Evolutionary conservation across 2,113 vertebrate species (phyloP), one percentile per base, ranked within the genome.

Genomic region (Thalassarche chlororhynchos): DNA sequence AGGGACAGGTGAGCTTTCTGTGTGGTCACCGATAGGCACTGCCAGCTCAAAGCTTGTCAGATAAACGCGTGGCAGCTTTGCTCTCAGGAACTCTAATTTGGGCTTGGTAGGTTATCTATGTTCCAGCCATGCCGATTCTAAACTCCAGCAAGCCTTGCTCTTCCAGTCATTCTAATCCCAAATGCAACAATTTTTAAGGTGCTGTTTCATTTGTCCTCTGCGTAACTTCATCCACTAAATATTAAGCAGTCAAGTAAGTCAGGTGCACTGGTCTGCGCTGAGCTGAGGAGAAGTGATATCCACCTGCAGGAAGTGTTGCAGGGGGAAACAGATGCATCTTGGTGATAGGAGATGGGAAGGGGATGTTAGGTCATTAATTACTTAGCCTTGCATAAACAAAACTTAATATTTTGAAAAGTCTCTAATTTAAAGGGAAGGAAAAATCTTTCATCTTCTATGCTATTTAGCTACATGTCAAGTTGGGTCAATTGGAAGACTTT

Each of bases 281-380:
- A 80, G 95, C 77, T 3, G 47, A 95, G 90, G 87, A 95, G 91
- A 97, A 98, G 91, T 77, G 80, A 88, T 93, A 86, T 62, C 96
- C 92, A 96, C 96, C 97, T 93, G 93, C 97, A 98, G 98, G 98
- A 98, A 98, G 68, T 87, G 64, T 92, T 97, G 93, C 62, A 61
- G 94, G 8, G 87, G 98, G 98, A 98, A 99, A 97, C 98, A 98
- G 98, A 98, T 98, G 98, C 90, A 40, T 90, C 93, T 90, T 17
- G 31, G 90, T 96, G 98, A 98, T 98, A 98, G 94, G 96, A 91
- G 96, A 97, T 97, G 98, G 98, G 97, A 98, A 98, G 92, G 95
- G 97, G 98, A 98, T 98, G 97, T 98, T 98, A 98, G 90, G 95
- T 98, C 98, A 97, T 97, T 98, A 98, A 98, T 98, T 97, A 93